Percentiles rank a stretch among this genome's conserved stretches.
Conservation (phyloP, 2,113 vertebrate species). For the Budorcas taxicolor region DNA sequence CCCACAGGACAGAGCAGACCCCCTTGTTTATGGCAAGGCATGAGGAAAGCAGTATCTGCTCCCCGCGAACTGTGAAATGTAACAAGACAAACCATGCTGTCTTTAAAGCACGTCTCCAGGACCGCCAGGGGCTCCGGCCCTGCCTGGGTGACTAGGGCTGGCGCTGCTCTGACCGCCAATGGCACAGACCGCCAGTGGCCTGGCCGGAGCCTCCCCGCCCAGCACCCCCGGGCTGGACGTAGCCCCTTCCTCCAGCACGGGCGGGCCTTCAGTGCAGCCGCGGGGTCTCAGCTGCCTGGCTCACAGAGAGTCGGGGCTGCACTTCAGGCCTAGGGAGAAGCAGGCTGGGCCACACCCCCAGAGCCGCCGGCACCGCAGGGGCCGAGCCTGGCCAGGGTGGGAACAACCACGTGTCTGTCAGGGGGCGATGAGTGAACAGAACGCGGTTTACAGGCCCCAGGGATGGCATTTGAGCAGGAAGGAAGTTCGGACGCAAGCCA, state of each 20-base stretch:
- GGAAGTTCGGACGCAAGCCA: fast-evolving
- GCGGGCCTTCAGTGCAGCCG: fast-evolving
- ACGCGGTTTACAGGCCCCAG: fast-evolving
- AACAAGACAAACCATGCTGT: fast-evolving
- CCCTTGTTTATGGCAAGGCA: fast-evolving
- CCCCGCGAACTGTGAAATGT: neutral
- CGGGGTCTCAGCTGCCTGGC: fast-evolving
- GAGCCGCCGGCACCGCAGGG: fast-evolving
- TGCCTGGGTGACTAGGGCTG: fast-evolving
- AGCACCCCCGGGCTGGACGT: fast-evolving
- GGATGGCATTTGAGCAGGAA: neutral
- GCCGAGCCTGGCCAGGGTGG: fast-evolving
- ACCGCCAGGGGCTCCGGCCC: neutral
- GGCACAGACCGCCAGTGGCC: fast-evolving
- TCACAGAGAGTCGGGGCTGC: neutral
- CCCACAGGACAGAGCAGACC: fast-evolving
- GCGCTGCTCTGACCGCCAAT: fast-evolving
- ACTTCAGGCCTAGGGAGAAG: neutral
- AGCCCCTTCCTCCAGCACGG: neutral
- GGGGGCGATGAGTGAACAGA: fast-evolving
- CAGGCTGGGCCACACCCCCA: neutral
- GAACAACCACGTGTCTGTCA: fast-evolving
- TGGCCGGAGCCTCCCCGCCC: fast-evolving
- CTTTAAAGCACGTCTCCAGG: neutral
- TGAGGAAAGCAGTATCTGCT: fast-evolving